Evolutionary conservation across 2,113 vertebrate genomes (phyloP).

Genomic region (Odocoileus virginianus): DNA sequence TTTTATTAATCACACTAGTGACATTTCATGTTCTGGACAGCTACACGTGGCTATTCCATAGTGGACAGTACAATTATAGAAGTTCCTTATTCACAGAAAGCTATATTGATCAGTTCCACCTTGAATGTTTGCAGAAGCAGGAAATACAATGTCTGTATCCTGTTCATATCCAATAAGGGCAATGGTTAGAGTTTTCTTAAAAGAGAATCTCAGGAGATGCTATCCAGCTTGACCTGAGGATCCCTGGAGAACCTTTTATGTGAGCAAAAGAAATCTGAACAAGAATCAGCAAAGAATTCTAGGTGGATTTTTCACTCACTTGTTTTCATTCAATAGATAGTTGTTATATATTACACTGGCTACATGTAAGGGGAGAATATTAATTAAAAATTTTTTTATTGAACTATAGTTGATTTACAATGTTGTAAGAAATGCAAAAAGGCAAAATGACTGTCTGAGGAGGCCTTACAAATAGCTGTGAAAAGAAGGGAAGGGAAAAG

Average conservation of each 20-base stretch:
- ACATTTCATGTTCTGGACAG: neutral
- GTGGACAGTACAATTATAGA: neutral
- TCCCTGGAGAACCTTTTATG: neutral
- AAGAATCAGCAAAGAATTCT: neutral
- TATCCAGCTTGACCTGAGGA: neutral
- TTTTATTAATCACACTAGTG: neutral
- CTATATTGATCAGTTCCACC: neutral
- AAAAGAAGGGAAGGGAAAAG: too few species aligned
- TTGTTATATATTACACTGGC: neutral
- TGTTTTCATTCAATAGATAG: neutral
- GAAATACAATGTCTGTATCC: neutral
- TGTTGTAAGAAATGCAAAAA: neutral
- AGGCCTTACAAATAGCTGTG: too few species aligned
- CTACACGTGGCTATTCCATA: neutral
- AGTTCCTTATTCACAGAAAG: neutral
- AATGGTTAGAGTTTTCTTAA: neutral
- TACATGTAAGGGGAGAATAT: neutral
- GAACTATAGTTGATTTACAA: neutral
- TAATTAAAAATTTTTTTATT: neutral
- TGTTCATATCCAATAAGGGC: neutral
- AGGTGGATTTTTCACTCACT: neutral
- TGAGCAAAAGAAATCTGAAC: conserved; percentile 21
- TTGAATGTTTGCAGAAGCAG: neutral
- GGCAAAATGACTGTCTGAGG: too few species aligned
- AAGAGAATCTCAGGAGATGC: neutral